Conservation (phyloP, 1,140 invertebrate genomes). For the Lasaia peninsularis region DNA sequence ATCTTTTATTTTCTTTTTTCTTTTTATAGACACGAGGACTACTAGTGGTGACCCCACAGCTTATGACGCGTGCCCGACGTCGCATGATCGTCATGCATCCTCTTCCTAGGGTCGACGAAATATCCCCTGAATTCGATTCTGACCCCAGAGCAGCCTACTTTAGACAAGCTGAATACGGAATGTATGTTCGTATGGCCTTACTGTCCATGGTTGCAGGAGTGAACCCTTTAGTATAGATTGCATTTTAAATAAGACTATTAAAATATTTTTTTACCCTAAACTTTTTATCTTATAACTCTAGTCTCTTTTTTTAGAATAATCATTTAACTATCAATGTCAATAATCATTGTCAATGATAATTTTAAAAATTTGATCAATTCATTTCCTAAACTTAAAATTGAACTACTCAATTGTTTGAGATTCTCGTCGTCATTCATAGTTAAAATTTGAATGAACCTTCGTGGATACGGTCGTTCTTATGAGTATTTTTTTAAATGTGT, state of each 20-base stretch:
- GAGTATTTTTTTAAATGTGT: no score
- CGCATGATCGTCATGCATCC: constrained; percentile 99
- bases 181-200: constrained; percentile 99
- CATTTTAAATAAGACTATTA: background rate
- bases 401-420: no score
- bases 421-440: no score
- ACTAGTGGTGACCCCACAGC: constrained; percentile 93
- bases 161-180: constrained; percentile 97
- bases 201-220: constrained; percentile 92
- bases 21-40: constrained; percentile 87
- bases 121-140: constrained; percentile 94
- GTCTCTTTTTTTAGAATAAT: no score
- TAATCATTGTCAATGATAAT: no score
- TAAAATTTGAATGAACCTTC: no score
- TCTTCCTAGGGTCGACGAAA: constrained; percentile 95
- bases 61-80: constrained; percentile 96
- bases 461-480: no score
- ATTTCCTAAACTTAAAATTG: no score
- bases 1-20: no score
- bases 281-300: no score
- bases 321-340: no score
- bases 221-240: constrained; percentile 48
- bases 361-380: no score
- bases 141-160: constrained; percentile 99
- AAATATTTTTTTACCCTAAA: background rate